phyloP scores from a whole-genome alignment of 2,113 vertebrate species.

The Dromas ardeola region DNA sequence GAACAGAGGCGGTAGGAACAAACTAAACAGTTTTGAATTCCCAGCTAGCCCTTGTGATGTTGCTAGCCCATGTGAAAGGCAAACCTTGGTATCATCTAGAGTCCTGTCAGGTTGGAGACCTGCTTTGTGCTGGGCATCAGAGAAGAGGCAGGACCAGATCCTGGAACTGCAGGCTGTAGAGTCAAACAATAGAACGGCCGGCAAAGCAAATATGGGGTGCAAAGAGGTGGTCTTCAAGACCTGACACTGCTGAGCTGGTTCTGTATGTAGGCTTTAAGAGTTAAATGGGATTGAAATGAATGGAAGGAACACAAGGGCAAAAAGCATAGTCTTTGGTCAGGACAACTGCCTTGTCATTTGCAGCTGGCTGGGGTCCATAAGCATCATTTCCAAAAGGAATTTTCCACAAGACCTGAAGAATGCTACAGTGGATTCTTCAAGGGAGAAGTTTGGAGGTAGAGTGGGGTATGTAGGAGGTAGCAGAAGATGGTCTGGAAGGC shows the following conservation, averaged over 20 bases:
- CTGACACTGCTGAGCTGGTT: not conserved
- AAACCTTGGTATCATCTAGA: fast-evolving
- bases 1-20: not conserved
- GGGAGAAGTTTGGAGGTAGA: not conserved
- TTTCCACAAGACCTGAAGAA: not conserved
- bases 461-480: not conserved
- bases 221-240: not conserved
- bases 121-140: not conserved
- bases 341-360: not conserved
- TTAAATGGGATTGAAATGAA: not conserved
- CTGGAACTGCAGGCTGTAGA: too few relatives aligned
- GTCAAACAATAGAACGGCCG: not conserved
- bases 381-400: not conserved
- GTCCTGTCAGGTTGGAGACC: not conserved
- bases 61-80: not conserved
- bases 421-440: not conserved
- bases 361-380: not conserved
- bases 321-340: not conserved
- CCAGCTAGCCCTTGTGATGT: not conserved
- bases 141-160: not conserved
- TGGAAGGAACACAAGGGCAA: not conserved
- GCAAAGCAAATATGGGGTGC: fast-evolving
- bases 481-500: not conserved
- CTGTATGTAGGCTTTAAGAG: not conserved
- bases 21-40: not conserved